phyloP scores from a whole-genome alignment of 2,888 invertebrate species.

The Trisateles emortualis region DNA sequence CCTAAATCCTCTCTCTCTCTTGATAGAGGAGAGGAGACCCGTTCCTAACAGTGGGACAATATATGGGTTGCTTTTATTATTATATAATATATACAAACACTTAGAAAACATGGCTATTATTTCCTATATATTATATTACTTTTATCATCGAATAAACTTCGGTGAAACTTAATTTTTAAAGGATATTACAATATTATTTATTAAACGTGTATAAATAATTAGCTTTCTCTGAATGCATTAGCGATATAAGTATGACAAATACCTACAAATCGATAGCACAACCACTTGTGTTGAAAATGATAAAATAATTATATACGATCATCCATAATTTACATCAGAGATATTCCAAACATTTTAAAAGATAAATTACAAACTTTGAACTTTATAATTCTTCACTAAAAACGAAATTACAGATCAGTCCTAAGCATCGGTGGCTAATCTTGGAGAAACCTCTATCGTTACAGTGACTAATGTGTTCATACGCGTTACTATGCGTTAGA shows the following conservation, averaged over 20 bases:
- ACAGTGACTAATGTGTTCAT: slow-evolving; percentile 78
- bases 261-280: slow-evolving; percentile 17
- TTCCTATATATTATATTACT: too few relatives aligned
- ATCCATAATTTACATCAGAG: slow-evolving; percentile 46
- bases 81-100: too few relatives aligned
- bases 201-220: background rate
- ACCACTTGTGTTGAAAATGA: slow-evolving; percentile 42
- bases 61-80: too few relatives aligned
- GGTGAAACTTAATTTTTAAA: background rate
- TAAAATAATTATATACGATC: slow-evolving; percentile 52
- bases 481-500: slow-evolving; percentile 61
- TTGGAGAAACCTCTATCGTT: slow-evolving; percentile 63
- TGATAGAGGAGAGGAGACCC: too few relatives aligned
- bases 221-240: slow-evolving; percentile 11
- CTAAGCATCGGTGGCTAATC: slow-evolving; percentile 68
- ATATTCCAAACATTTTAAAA: slow-evolving; percentile 51
- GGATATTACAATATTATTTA: background rate
- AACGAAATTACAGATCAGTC: slow-evolving; percentile 63
- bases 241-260: slow-evolving; percentile 15
- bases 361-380: slow-evolving; percentile 72
- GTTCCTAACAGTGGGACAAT: too few relatives aligned
- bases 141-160: too few relatives aligned
- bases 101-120: too few relatives aligned
- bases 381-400: slow-evolving; percentile 60
- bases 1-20: too few relatives aligned